Evolutionary conservation across 2,797 vertebrate genomes (phyloP).

Genomic region (Pseudochaenichthys georgianus): DNA sequence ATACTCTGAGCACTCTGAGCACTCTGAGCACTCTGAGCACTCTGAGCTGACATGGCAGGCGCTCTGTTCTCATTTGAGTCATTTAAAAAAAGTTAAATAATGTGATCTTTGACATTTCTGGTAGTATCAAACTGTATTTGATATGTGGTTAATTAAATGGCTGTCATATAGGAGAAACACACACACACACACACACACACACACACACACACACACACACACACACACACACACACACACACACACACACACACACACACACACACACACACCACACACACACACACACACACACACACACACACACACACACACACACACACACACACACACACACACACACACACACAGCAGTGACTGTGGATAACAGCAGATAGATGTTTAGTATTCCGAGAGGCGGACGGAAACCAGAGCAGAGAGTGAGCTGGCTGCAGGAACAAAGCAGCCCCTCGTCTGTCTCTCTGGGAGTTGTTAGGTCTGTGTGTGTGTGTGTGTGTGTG

Average conservation of each 20-base stretch:
- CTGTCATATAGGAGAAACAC: background rate
- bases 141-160: background rate
- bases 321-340: constrained; percentile 10
- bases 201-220: constrained; percentile 11
- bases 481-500: constrained; percentile 3
- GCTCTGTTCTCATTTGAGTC: no score
- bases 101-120: no score
- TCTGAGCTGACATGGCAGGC: no score
- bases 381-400: constrained; percentile 61
- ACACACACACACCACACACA: background rate
- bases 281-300: constrained; percentile 11
- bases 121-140: no score
- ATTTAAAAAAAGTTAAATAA: no score
- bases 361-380: constrained; percentile 27
- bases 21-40: no score
- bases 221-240: constrained; percentile 5
- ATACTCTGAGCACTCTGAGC: no score
- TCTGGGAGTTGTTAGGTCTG: constrained; percentile 6
- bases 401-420: constrained; percentile 29
- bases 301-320: constrained; percentile 13
- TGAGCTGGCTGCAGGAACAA: constrained; percentile 44
- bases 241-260: constrained; percentile 8
- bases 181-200: constrained; percentile 18
- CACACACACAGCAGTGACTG: constrained; percentile 6
- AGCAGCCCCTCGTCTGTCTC: constrained; percentile 42